These are phyloP conservation scores for Sceloporus undulatus DNA, from an alignment of 2,113 vertebrate species.

Conservation along the genomic window DNA sequence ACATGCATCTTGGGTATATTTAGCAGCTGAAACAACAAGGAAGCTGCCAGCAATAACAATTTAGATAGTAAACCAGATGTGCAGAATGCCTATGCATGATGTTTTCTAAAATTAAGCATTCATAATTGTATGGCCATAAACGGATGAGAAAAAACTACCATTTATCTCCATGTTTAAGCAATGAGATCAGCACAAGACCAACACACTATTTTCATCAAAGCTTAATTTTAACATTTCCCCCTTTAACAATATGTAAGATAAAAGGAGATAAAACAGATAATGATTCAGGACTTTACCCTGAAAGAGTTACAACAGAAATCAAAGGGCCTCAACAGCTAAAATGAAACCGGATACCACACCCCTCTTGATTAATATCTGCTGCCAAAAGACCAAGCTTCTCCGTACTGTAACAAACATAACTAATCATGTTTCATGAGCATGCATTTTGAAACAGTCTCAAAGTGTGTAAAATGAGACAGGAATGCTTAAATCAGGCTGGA, in stretches of 20 bases:
- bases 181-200: not conserved
- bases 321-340: not conserved
- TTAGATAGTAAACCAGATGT: not conserved
- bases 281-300: not conserved
- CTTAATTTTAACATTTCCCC: not conserved
- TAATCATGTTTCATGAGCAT: not conserved
- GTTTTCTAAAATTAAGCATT: conserved; percentile 10
- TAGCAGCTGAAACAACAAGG: conserved; percentile 16
- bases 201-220: not conserved
- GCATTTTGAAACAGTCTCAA: not conserved
- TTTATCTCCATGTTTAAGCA: not conserved
- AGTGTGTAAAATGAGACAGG: not conserved
- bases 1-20: not conserved
- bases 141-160: not conserved
- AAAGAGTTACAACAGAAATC: not conserved
- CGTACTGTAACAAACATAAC: not conserved
- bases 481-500: not conserved
- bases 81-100: not conserved
- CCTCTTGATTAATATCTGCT: not conserved
- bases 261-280: not conserved
- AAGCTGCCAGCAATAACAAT: not conserved
- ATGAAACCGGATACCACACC: not conserved
- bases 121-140: not conserved
- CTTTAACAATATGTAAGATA: not conserved
- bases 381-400: not conserved